Evolutionary conservation across 2,797 vertebrate genomes (phyloP), one percentile per base, ranked within the genome.

Genomic region (Heterohyrax brucei): DNA sequence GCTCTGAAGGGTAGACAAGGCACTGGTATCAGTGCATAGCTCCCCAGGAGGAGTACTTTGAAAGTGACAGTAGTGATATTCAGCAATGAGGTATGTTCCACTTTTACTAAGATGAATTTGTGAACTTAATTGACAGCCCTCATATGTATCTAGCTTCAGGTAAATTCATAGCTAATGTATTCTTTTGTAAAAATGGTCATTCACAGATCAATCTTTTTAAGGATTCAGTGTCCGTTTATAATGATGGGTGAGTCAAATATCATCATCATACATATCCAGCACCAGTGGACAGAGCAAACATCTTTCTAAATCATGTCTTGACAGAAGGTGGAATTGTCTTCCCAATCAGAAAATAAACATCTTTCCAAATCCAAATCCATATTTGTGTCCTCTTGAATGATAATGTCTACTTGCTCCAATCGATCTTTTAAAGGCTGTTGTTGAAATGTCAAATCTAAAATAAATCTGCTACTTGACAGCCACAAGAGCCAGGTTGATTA

Each of bases 291-390:
- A 95, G 30, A 62, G 53, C 18, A 82, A 85, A 70, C 44, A 68
- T 50, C 59, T 46, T 96, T 92, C 53, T 85, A 93, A 89, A 80
- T 82, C 83, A 76, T 26, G 61, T 70, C n/a, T 68, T 88, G 70
- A 84, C 8, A 77, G 1, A 4, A 87, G 50, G 81, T 78, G 44
- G 75, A 94, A 68, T 68, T 68, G 28, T 53, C 75, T 86, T 89
- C 89, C 6, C 85, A 68, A 81, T 73, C 91, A 93, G 70, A 95
- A 96, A 90, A 90, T 50, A 87, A 80, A 92, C 8, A 53, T 92
- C 46, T 72, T 92, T 94, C 26, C 19, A 68, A 33, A 44, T 85
- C 26, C 19, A 68, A 33, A 44, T 85, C 19, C 28, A 62, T 26
- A 93, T 93, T 75, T 84, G 61, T 94, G 78, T 93, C 81, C 78